Conservation (phyloP, 2,888 invertebrate genomes). For the Caenorhabditis sp. region DNA sequence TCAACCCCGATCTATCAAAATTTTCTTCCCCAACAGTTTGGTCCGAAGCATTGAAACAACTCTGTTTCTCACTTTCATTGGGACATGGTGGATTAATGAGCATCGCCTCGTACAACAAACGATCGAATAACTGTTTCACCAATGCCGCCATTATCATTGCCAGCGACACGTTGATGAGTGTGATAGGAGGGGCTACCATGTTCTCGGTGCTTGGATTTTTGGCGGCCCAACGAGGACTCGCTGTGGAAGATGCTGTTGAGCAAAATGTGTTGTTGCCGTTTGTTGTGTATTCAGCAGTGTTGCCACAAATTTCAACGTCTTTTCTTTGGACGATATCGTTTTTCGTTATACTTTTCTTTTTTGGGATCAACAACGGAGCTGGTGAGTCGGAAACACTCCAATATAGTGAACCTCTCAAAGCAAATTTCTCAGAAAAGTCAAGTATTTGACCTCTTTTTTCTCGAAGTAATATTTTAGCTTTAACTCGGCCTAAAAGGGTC, state of each 20-base stretch:
- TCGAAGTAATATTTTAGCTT: too few species aligned
- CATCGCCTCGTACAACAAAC: conserved; percentile 60
- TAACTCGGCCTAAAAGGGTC: too few species aligned
- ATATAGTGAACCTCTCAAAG: too few species aligned
- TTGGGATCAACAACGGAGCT: neutral
- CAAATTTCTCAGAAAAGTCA: too few species aligned
- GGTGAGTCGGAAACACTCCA: too few species aligned
- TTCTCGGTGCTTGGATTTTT: conserved; percentile 56
- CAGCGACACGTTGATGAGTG: conserved; percentile 56
- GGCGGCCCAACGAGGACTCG: conserved; percentile 25
- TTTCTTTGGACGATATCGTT: neutral
- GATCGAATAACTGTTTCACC: conserved; percentile 58
- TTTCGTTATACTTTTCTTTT: neutral
- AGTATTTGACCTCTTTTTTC: too few species aligned
- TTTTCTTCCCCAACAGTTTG: conserved; percentile 49
- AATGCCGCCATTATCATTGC: conserved; percentile 57
- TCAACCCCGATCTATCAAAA: conserved; percentile 40
- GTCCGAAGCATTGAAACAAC: conserved; percentile 60
- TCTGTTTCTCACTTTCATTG: conserved; percentile 63
- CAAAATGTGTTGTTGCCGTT: conserved; percentile 72
- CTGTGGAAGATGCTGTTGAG: conserved; percentile 37
- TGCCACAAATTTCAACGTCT: conserved; percentile 47
- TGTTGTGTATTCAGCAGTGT: conserved; percentile 72
- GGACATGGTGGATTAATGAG: conserved; percentile 62
- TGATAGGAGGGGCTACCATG: conserved; percentile 55